phyloP scores from a whole-genome alignment of 2,888 invertebrate genomes.

The Nomada fabriciana region DNA sequence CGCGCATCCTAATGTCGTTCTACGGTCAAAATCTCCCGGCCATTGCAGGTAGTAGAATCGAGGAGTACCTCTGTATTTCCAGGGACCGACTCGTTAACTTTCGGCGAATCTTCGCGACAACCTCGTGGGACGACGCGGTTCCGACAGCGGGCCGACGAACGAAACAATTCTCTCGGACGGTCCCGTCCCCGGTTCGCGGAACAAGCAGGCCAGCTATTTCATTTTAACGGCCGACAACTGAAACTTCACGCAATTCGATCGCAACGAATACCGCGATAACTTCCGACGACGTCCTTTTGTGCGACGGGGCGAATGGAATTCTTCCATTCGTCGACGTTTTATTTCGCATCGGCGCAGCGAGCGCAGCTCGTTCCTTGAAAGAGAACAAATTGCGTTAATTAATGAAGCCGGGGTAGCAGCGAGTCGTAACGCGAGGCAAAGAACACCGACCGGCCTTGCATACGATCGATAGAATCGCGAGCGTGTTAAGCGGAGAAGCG shows the following conservation, averaged over 20 bases:
- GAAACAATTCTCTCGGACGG: background rate
- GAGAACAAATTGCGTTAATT: conserved; percentile 46
- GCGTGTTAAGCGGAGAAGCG: conserved; percentile 28
- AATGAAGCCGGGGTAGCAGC: conserved; percentile 18
- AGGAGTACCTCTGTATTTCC: conserved; percentile 46
- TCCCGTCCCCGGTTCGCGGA: background rate
- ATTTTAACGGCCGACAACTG: conserved; percentile 2
- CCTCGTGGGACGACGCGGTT: background rate
- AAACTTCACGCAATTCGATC: conserved; percentile 7
- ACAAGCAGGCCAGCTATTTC: background rate
- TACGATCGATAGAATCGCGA: conserved; percentile 32
- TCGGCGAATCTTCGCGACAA: conserved; percentile 1
- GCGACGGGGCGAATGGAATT: background rate
- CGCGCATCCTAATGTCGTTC: conserved; percentile 81
- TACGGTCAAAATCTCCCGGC: conserved; percentile 58
- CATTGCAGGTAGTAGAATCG: conserved; percentile 56
- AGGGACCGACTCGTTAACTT: conserved; percentile 23
- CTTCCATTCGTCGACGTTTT: conserved; percentile 16
- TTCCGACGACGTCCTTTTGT: conserved; percentile 7
- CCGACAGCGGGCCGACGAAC: background rate
- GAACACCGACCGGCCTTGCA: background rate
- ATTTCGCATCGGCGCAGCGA: conserved; percentile 7
- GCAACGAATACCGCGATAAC: background rate
- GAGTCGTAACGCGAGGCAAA: conserved; percentile 1
- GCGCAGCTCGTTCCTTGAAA: conserved; percentile 6